Percentiles rank a stretch among this genome's conserved stretches.
Evolutionary conservation across 2,113 vertebrate species (phyloP).

Genomic region (Chaetorhynchus papuensis): DNA sequence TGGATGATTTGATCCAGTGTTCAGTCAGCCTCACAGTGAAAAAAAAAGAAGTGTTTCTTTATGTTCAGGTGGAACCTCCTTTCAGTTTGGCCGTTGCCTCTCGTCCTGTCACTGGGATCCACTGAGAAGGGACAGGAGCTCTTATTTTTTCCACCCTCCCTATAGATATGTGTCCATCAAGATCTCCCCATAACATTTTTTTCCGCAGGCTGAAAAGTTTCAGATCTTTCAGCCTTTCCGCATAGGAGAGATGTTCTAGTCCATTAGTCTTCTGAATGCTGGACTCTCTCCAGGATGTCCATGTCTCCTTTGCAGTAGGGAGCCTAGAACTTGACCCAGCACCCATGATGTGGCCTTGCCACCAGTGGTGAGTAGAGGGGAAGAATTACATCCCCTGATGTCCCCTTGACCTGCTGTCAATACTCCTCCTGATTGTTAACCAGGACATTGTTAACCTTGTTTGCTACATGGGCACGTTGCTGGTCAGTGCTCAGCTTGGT

Average conservation of each 20-base stretch:
- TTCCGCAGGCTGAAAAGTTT: neutral
- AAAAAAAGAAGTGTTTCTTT: neutral
- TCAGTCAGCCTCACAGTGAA: neutral
- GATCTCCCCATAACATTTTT: neutral
- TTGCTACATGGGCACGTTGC: neutral
- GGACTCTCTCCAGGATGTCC: neutral
- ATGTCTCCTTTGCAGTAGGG: neutral
- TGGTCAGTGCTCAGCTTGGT: neutral
- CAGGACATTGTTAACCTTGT: neutral
- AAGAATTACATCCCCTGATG: neutral
- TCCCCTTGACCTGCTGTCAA: neutral
- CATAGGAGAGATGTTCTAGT: neutral
- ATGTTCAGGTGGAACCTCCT: neutral
- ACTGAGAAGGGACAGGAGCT: neutral
- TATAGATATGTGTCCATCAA: neutral
- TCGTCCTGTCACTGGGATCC: neutral
- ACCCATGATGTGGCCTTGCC: neutral
- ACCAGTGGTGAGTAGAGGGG: neutral
- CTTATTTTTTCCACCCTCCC: neutral
- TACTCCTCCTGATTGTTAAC: neutral
- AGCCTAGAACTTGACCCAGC: neutral
- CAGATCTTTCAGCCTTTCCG: neutral
- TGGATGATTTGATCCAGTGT: neutral
- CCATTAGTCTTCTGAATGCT: neutral
- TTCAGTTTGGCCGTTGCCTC: neutral